These are phyloP conservation scores for Agrotis clavis DNA, from an alignment of 2,888 invertebrate species.

Conservation along the genomic window DNA sequence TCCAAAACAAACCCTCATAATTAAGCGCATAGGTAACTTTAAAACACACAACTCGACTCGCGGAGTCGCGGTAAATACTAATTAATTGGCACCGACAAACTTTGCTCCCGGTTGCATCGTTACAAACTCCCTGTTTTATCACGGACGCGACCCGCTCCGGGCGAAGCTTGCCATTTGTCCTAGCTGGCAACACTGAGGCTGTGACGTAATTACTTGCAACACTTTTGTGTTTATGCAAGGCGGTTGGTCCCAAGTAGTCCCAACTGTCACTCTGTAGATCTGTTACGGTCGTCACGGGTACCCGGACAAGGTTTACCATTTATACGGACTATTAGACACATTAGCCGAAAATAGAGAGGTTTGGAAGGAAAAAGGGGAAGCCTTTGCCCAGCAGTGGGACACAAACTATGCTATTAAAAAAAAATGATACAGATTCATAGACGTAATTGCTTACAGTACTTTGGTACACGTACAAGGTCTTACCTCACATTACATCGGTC, in stretches of 20 bases:
- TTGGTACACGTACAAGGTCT: too few species aligned
- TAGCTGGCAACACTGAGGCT: conserved; percentile 33
- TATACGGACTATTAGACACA: too few species aligned
- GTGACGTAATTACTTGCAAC: conserved; percentile 17
- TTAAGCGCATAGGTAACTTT: conserved; percentile 36
- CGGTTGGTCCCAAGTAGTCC: neutral
- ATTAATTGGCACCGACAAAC: conserved; percentile 72
- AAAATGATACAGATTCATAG: too few species aligned
- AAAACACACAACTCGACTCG: conserved; percentile 55
- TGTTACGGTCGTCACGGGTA: neutral
- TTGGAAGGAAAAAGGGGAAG: too few species aligned
- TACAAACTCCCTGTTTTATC: conserved; percentile 65
- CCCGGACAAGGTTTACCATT: too few species aligned
- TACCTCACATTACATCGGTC: too few species aligned
- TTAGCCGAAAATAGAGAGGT: too few species aligned
- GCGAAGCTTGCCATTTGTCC: conserved; percentile 58
- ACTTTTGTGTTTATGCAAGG: conserved; percentile 13
- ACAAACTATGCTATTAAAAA: too few species aligned
- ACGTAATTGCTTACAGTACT: too few species aligned
- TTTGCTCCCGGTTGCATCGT: conserved; percentile 70
- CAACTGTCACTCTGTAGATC: neutral
- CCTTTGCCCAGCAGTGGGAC: too few species aligned
- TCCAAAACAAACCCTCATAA: conserved; percentile 19
- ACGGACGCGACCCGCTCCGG: conserved; percentile 56
- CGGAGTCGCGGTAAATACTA: conserved; percentile 70